These are phyloP conservation scores for Xenopus borealis DNA, from an alignment of 2,113 vertebrate genomes.

Conservation along the genomic window DNA sequence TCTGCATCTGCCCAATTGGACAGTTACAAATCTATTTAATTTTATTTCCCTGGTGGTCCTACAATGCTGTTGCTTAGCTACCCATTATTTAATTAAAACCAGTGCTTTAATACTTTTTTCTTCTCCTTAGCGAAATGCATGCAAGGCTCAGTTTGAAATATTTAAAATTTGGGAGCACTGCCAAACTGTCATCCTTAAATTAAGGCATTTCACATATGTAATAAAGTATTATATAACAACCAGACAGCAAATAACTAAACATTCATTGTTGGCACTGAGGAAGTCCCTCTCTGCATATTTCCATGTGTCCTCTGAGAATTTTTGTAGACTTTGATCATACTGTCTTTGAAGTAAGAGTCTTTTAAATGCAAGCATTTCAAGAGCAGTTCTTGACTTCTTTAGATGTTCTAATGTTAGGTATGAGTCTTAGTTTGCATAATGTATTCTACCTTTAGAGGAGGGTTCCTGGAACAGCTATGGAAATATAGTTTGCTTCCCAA, in stretches of 20 bases:
- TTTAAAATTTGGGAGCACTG: constrained; percentile 55
- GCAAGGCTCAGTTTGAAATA: constrained; percentile 56
- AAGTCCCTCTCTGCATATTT: constrained; percentile 63
- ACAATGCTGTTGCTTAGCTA: background rate
- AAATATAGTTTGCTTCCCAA: constrained; percentile 46
- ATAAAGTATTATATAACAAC: constrained; percentile 54
- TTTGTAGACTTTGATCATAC: constrained; percentile 80
- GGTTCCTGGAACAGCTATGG: constrained; percentile 51
- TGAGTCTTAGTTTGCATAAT: constrained; percentile 68
- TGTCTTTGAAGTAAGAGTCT: constrained; percentile 79
- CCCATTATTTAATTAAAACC: constrained; percentile 64
- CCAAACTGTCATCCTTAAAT: constrained; percentile 60
- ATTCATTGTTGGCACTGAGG: constrained; percentile 69
- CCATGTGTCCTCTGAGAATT: constrained; percentile 68
- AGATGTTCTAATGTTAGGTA: constrained; percentile 65
- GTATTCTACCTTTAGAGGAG: constrained; percentile 56
- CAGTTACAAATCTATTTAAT: constrained; percentile 40
- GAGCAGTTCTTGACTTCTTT: constrained; percentile 69
- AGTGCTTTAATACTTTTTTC: constrained; percentile 62
- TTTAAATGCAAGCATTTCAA: constrained; percentile 73
- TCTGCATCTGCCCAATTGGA: constrained; percentile 26
- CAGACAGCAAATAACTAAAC: constrained; percentile 67
- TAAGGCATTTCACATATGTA: constrained; percentile 57
- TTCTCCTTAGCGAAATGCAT: constrained; percentile 47
- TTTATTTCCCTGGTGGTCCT: constrained; percentile 7